Evolutionary conservation across 2,888 invertebrate species (phyloP), one percentile per base, ranked within the genome.

Genomic region (Drosophila pseudotakahashii): DNA sequence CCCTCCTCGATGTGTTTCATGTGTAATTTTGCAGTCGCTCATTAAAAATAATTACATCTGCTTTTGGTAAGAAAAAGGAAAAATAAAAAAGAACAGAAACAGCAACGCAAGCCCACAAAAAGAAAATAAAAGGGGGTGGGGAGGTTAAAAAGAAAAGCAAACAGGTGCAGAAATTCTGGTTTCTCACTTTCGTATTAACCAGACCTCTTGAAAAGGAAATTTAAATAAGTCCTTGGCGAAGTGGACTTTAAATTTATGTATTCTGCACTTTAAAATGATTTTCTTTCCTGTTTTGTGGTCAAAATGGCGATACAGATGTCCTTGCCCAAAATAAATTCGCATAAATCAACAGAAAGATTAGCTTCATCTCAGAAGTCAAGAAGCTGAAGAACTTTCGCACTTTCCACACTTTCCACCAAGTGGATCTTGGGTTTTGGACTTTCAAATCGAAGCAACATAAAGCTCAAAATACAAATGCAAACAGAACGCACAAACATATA

Each of bases 1-100:
- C 41, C 42, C 60, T 50, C 42, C 47, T 23, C 23, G 42, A 34
- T 34, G 75, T 77, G 82, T 85, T 83, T 85, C 82, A 83, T 83
- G 86, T 83, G 85, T 82, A 85, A 85, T 83, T 83, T 80, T 85
- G 79, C 85, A 85, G 83, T 76, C 82, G 86, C 82, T 83, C 82
- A 83, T 83, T 83, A 83, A 83, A 83, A 83, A 85, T 83, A 83
- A 83, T 83, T 83, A 83, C 82, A 83, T 80, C 82, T 85, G 81
- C 81, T 75, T 78, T 82, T 63, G 78, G 52, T 58, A 63, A 53
- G 53, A 63, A 69, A 52, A 48, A 30, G 13, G 11, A 36, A 16
- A 45, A 70, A 19, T 39, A 30, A 23, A 67, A 53, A 52, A 58
- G 34, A 23, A 7, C 11, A 30, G 34, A 11, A 52, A 52, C 11